A percentile compares a stretch with the other conserved stretches of the same genome.
Evolutionary conservation across 2,888 invertebrate genomes (phyloP).

Genomic region (Poecilus cupreus): DNA sequence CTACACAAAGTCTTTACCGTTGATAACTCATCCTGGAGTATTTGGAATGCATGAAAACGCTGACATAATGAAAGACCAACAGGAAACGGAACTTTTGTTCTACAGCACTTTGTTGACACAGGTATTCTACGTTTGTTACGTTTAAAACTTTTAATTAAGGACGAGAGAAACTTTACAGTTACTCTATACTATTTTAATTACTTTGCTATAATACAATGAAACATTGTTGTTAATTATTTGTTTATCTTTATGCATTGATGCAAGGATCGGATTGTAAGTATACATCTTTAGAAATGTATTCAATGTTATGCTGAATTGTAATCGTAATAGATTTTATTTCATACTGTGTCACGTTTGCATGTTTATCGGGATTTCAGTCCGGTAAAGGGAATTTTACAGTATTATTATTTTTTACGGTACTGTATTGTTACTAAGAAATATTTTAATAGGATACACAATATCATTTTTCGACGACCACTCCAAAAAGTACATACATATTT

Average conservation of each 20-base stretch:
- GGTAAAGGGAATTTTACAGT: too few relatives aligned
- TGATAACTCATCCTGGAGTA: slow-evolving; percentile 86
- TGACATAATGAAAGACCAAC: slow-evolving; percentile 93
- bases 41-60: slow-evolving; percentile 96
- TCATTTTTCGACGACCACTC: too few relatives aligned
- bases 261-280: slow-evolving; percentile 49
- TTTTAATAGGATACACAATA: too few relatives aligned
- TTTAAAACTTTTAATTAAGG: background rate
- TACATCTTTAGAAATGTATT: background rate
- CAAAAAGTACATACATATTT: too few relatives aligned
- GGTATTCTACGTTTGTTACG: slow-evolving; percentile 72
- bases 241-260: slow-evolving; percentile 13
- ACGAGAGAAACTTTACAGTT: background rate
- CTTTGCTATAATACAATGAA: background rate
- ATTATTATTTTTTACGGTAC: too few relatives aligned
- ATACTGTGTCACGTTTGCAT: too few relatives aligned
- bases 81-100: slow-evolving; percentile 87
- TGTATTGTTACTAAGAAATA: too few relatives aligned
- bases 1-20: slow-evolving; percentile 83
- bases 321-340: too few relatives aligned
- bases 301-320: too few relatives aligned
- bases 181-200: background rate
- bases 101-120: slow-evolving; percentile 85
- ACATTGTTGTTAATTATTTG: background rate
- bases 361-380: too few relatives aligned